Evolutionary conservation across 1,140 invertebrate genomes (phyloP).

Genomic region (Drosophila persimilis): DNA sequence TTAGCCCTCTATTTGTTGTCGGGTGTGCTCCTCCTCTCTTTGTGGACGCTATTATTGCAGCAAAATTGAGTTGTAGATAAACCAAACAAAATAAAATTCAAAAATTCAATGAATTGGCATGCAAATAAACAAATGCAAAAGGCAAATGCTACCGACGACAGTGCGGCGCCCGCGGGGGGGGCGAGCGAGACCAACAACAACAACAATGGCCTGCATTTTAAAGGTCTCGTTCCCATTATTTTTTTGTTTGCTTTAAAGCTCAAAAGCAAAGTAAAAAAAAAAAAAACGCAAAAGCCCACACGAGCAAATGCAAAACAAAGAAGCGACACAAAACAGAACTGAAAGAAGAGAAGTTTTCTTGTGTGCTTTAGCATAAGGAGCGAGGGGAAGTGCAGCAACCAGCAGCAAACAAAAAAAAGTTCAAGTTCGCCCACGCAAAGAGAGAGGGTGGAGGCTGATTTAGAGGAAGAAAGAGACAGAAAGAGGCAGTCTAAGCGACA

Average conservation of each 20-base stretch:
- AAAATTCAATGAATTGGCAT: conserved; percentile 53
- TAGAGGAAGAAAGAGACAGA: not conserved
- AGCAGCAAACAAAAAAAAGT: conserved; percentile 37
- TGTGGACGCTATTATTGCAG: conserved; percentile 11
- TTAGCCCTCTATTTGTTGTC: not conserved
- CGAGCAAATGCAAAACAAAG: no score
- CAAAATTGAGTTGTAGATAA: conserved; percentile 58
- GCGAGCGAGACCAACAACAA: conserved; percentile 1
- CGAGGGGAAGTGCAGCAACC: not conserved
- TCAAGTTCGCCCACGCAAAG: conserved; percentile 57
- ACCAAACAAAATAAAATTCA: conserved; percentile 11
- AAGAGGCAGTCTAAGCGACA: no score
- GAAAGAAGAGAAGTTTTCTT: no score
- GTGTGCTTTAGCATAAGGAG: no score
- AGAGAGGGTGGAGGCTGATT: not conserved
- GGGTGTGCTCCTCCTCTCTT: no score
- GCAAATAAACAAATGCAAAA: conserved; percentile 63
- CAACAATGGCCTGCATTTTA: conserved; percentile 47
- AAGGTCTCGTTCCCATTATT: conserved; percentile 36
- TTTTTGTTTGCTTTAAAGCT: conserved; percentile 6
- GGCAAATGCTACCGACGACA: conserved; percentile 6
- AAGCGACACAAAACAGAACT: no score
- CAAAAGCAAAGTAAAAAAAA: conserved; percentile 4
- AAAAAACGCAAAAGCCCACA: not conserved
- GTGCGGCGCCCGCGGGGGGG: no score